Evolutionary conservation across 92 coral and sea anemone species (phyloP).

Genomic region (Zoanthus sociatus): DNA sequence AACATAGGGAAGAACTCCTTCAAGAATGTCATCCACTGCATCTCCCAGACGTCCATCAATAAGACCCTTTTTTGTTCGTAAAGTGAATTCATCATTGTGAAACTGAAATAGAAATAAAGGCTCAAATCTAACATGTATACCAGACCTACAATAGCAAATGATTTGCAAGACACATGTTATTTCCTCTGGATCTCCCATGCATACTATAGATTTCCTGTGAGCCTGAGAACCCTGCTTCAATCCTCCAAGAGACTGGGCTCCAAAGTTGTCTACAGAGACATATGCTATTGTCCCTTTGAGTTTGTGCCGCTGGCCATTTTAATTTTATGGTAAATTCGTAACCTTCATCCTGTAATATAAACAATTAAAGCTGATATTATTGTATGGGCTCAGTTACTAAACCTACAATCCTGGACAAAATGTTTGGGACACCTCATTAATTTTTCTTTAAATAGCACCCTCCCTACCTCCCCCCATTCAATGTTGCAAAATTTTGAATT

Average conservation of each 20-base stretch:
- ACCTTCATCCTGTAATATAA: slow-evolving; percentile 45
- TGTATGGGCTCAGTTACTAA: not conserved
- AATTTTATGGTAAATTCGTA: slow-evolving; percentile 15
- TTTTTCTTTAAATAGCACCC: no score
- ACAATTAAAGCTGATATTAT: not conserved
- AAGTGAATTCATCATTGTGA: no score
- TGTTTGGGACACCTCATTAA: no score
- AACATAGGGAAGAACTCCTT: not conserved
- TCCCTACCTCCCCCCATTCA: no score
- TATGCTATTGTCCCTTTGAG: slow-evolving; percentile 54
- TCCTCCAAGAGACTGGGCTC: slow-evolving; percentile 62
- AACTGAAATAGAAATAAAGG: no score
- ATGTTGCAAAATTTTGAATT: no score
- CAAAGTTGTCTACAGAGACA: slow-evolving; percentile 58
- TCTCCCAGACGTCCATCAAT: slow-evolving; percentile 28
- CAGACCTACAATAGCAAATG: no score
- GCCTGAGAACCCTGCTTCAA: not conserved
- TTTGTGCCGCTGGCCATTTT: slow-evolving; percentile 14
- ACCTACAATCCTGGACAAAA: not conserved
- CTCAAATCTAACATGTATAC: no score
- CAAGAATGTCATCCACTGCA: not conserved
- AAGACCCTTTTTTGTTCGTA: no score
- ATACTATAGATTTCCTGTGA: no score
- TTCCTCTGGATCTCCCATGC: no score
- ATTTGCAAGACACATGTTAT: no score